Evolutionary conservation across 2,797 vertebrate genomes (phyloP).

Genomic region (Cottoperca gobio): DNA sequence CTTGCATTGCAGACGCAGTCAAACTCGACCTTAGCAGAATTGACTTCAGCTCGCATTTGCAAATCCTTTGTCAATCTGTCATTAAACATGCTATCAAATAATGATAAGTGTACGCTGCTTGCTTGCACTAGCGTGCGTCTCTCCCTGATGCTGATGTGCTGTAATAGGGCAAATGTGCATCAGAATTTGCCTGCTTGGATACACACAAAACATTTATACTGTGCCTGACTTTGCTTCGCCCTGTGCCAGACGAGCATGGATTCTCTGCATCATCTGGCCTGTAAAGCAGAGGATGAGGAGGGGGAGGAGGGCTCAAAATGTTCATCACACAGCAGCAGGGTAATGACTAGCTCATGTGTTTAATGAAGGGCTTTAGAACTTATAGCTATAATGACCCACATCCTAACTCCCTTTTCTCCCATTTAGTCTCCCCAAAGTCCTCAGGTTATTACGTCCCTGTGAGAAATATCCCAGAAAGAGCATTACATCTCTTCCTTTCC

Average conservation of each 20-base stretch:
- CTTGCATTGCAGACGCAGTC: slow-evolving; percentile 90
- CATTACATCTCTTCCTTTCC: slow-evolving; percentile 45
- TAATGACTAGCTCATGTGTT: slow-evolving; percentile 81
- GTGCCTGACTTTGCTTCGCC: slow-evolving; percentile 90
- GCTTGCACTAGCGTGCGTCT: slow-evolving; percentile 89
- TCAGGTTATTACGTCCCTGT: slow-evolving; percentile 71
- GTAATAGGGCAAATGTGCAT: slow-evolving; percentile 96
- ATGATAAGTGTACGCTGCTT: slow-evolving; percentile 93
- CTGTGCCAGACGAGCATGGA: slow-evolving; percentile 88
- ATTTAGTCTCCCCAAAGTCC: slow-evolving; percentile 76
- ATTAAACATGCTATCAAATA: slow-evolving; percentile 99
- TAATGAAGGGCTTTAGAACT: slow-evolving; percentile 82
- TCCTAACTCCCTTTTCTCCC: slow-evolving; percentile 72
- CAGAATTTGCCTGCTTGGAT: slow-evolving; percentile 94
- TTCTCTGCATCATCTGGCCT: slow-evolving; percentile 91
- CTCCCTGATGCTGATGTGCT: slow-evolving; percentile 92
- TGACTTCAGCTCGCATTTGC: slow-evolving; percentile 94
- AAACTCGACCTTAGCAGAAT: slow-evolving; percentile 92
- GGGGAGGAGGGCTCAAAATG: slow-evolving; percentile 61
- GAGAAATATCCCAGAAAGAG: slow-evolving; percentile 70
- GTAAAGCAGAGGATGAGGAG: slow-evolving; percentile 76
- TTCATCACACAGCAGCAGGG: slow-evolving; percentile 77
- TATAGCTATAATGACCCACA: slow-evolving; percentile 79
- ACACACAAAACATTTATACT: slow-evolving; percentile 96
- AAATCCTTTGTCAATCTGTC: slow-evolving; percentile 98